Percentiles rank a stretch among this genome's conserved stretches.
Conservation (phyloP, 1,140 invertebrate genomes). For the Heliconius nattereri region DNA sequence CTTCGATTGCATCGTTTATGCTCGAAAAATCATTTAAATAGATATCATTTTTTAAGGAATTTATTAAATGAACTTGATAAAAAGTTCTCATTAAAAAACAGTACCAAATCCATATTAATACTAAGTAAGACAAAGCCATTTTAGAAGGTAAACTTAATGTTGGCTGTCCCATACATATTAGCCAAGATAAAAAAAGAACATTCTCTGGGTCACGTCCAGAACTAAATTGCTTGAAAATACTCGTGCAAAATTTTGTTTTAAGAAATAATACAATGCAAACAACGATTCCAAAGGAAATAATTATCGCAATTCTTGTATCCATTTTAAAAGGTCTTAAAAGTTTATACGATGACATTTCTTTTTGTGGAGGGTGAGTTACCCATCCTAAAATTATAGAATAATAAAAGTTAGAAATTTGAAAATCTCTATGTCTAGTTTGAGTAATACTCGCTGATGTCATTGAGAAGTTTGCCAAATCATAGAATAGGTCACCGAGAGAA, state of each 20-base stretch:
- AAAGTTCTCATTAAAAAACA: slow-evolving; percentile 66
- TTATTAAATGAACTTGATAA: slow-evolving; percentile 67
- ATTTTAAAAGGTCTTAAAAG: slow-evolving; percentile 58
- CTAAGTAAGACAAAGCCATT: slow-evolving; percentile 43
- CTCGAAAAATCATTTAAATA: slow-evolving; percentile 50
- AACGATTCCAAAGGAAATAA: slow-evolving; percentile 49
- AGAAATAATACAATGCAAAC: slow-evolving; percentile 46
- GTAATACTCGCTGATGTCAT: slow-evolving; percentile 67
- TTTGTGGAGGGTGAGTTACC: slow-evolving; percentile 56
- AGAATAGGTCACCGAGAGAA: slow-evolving; percentile 60
- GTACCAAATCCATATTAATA: slow-evolving; percentile 63
- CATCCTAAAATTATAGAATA: slow-evolving; percentile 48
- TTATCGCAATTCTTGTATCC: slow-evolving; percentile 47
- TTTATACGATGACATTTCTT: slow-evolving; percentile 55
- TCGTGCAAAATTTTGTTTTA: slow-evolving; percentile 40
- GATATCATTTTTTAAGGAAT: slow-evolving; percentile 56
- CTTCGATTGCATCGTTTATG: slow-evolving; percentile 57
- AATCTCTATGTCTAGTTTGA: slow-evolving; percentile 49
- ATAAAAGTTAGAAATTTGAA: slow-evolving; percentile 62
- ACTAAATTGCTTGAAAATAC: slow-evolving; percentile 28
- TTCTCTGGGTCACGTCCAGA: slow-evolving; percentile 33
- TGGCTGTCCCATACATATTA: slow-evolving; percentile 63
- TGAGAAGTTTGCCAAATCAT: slow-evolving; percentile 65
- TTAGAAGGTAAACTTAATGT: slow-evolving; percentile 51
- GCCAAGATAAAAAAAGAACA: slow-evolving; percentile 62